Evolutionary conservation across 2,113 vertebrate genomes (phyloP).

Genomic region (Athene noctua): DNA sequence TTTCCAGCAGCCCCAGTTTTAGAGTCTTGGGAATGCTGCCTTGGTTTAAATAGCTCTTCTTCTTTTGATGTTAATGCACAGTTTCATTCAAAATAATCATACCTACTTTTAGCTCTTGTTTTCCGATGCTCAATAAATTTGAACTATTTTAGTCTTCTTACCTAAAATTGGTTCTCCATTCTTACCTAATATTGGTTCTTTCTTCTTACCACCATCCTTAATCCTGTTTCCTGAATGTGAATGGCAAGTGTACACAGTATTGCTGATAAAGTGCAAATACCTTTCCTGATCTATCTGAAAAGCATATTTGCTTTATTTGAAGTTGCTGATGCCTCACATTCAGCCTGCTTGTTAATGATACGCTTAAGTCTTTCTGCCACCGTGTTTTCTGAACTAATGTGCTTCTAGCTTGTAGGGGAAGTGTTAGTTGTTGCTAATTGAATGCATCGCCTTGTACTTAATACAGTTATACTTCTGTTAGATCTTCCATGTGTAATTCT

Average conservation of each 20-base stretch:
- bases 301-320: not conserved
- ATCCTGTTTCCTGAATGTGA: not conserved
- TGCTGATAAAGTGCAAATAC: not conserved
- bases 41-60: not conserved
- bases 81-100: not conserved
- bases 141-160: not conserved
- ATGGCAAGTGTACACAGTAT: not conserved
- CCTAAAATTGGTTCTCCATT: not conserved
- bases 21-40: not conserved
- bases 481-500: not conserved
- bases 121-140: not conserved
- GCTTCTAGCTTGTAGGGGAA: not conserved
- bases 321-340: not conserved
- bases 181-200: not conserved
- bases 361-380: accelerated
- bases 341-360: not conserved
- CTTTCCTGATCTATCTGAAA: not conserved
- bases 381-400: not conserved
- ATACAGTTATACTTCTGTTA: not conserved
- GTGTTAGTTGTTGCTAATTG: not conserved
- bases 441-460: not conserved
- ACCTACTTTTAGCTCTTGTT: not conserved
- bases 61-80: not conserved
- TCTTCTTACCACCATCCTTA: not conserved
- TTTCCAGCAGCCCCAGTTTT: not conserved